Evolutionary conservation across 1,140 invertebrate species (phyloP).

Genomic region (Linepithema humile): DNA sequence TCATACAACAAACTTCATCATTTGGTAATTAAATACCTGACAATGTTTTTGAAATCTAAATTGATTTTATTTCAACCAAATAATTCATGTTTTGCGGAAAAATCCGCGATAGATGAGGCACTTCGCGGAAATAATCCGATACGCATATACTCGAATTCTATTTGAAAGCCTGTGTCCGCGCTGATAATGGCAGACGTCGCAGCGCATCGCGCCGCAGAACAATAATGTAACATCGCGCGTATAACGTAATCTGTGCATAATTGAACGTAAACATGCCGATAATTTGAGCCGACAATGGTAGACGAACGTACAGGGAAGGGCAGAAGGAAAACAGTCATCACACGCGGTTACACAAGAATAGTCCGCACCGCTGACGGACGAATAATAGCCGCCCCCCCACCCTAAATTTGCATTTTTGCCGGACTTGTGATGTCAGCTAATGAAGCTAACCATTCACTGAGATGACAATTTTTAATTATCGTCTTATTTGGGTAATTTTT

Average conservation of each 20-base stretch:
- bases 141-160: not conserved
- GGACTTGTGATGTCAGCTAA: not conserved
- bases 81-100: not conserved
- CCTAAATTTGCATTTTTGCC: not conserved
- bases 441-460: constrained; percentile 11
- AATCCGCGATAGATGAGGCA: not conserved
- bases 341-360: constrained; percentile 26
- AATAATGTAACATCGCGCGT: constrained; percentile 49
- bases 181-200: constrained; percentile 27
- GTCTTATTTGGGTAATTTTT: not conserved
- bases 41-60: not conserved
- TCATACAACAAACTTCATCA: not conserved
- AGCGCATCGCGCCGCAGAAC: constrained; percentile 3
- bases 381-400: constrained; percentile 29
- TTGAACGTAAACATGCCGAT: constrained; percentile 54
- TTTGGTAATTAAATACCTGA: not conserved
- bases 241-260: constrained; percentile 53
- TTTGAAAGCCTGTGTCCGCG: not conserved
- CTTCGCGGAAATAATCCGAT: not conserved
- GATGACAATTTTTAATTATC: not conserved
- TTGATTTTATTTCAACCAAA: not conserved
- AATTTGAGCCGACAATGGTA: constrained; percentile 26
- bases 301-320: not conserved
- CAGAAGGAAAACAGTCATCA: constrained; percentile 40
- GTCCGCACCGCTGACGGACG: not conserved